Base-by-base conservation (phyloP, 2,797 vertebrate genomes). In the Cynodonichthys magdalenae region DNA sequence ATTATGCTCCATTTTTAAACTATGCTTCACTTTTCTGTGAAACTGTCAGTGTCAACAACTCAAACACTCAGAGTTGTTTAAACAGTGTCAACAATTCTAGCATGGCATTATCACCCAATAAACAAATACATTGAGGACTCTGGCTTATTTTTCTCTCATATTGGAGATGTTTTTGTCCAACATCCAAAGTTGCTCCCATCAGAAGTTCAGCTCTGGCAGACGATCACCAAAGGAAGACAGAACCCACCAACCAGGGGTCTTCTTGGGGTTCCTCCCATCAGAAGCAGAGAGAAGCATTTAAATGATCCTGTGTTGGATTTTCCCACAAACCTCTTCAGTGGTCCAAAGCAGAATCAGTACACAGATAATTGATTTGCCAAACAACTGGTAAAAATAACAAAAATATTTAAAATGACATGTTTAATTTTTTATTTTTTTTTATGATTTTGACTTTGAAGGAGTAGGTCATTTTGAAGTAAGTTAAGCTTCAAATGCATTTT, bases 41-140 rank as follows among this genome's bases (percentile, higher is more conserved):
- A 69, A 53, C 3, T 60, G 41, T 20, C 59, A 49, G 14, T 45
- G 8, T 56, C 15, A 39, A 2, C 29, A 28, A 31, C 28, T 41
- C 59, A 29, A 44, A 28, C 46, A 56, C 29, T 48, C 52, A 10
- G 41, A 14, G 20, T 44, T 55, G 64, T 56, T 67, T 12, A 47
- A 67, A 41, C 44, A 34, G 39, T 59, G 50, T 36, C 44, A 63
- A 59, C 14, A 24, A 44, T 50, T 57, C n/a, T 52, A 31, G 34
- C 6, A 20, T 72, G 68, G 49, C 66, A 69, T 59, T 71, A 46
- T 64, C 36, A 17, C 42, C 49, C 31, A 84, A 77, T 87, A 85
- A 87, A 87, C 9, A 17, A 61, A 77, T 57, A 71, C 56, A 52
- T 17, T 6, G 59, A 45, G 61, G 36, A 66, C 34, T 42, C 0